These are phyloP conservation scores for Rhynchonycteris naso DNA, from an alignment of 2,797 vertebrate species.

Conservation along the genomic window DNA sequence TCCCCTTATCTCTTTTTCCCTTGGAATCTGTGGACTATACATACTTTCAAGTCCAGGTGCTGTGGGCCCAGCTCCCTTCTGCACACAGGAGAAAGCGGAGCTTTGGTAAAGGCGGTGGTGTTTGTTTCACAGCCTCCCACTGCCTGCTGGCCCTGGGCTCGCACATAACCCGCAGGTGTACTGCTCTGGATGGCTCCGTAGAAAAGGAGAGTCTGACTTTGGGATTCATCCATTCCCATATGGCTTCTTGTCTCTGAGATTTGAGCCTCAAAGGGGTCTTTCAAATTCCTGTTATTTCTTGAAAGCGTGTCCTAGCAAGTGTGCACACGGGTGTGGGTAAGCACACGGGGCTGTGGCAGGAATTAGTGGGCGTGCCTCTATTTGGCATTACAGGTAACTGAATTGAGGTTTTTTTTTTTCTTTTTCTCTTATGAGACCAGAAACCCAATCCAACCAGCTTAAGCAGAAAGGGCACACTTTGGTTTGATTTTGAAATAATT, in stretches of 20 bases:
- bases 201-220: neutral
- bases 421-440: neutral
- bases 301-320: neutral
- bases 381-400: neutral
- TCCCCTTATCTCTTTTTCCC: neutral
- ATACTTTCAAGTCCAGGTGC: neutral
- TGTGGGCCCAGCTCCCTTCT: neutral
- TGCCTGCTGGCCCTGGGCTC: too few relatives aligned
- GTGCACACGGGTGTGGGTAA: neutral
- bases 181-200: neutral
- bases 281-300: neutral
- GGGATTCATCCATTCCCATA: neutral
- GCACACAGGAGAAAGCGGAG: neutral
- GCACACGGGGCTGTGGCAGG: too few relatives aligned
- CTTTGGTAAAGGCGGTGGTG: neutral
- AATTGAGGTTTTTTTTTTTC: neutral
- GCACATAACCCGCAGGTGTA: neutral
- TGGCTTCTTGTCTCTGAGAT: neutral
- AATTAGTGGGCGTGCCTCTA: neutral
- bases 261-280: neutral
- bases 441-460: neutral
- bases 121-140: too few relatives aligned
- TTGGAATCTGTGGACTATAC: neutral
- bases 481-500: conserved; percentile 26
- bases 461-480: neutral